Evolutionary conservation across 2,113 vertebrate species (phyloP), one percentile per base, ranked within the genome.

Genomic region (Heloderma charlesbogerti): DNA sequence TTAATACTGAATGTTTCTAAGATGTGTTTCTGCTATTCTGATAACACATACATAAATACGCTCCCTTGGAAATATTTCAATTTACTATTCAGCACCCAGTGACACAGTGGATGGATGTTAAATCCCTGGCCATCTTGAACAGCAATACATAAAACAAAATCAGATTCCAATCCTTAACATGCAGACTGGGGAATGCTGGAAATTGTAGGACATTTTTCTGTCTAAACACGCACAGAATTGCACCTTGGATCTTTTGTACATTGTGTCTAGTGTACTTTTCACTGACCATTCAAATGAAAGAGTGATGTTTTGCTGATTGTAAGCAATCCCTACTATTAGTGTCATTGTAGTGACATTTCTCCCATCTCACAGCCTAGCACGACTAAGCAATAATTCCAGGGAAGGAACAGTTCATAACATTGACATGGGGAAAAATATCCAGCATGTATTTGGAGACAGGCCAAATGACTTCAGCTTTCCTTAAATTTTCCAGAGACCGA

Each of bases 321-420:
- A 97, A 96, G 92, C 94, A 97, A 93, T 96, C 91, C 77, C 94
- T 72, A 97, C 92, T 54, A 95, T 75, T 90, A 16, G 37, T 90
- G 96, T 94, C 93, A 96, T 90, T 92, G 78, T 90, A 93, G 93
- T 0, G 88, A 87, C 71, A 93, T 87, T 92, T 81, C 63, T 92
- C 79, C n/a, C 88, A 94, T 80, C 96, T 74, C 63, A 94, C 72
- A 91, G 84, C 22, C 66, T 88, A 43, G 34, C 5, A 71, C 1
- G 83, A 87, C 81, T 91, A 91, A 60, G 40, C 0, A 94, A 75
- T 3, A 86, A 27, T 57, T 7, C 29, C 74, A 79, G 40, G 37
- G 54, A 60, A 77, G 43, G 13, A 51, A 10, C 45, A 90, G 31
- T 83, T 90, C 29, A 92, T 90, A 48, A 43, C 54, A 0, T 48